phyloP scores from a whole-genome alignment of 2,797 vertebrate genomes.

The Pelodytes ibericus region DNA sequence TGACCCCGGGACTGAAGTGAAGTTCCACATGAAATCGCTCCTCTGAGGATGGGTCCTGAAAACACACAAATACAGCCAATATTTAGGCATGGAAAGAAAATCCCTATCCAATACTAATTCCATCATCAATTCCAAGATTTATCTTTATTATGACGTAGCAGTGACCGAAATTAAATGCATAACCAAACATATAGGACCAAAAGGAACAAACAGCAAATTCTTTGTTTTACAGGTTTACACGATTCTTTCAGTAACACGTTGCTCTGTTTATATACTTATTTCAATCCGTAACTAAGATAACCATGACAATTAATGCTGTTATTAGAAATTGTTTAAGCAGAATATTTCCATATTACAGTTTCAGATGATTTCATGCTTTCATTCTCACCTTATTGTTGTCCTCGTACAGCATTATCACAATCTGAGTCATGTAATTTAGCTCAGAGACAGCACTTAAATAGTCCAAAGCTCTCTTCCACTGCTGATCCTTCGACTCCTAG shows the following conservation, averaged over 20 bases:
- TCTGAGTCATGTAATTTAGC: constrained; percentile 99
- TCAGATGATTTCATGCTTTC: background rate
- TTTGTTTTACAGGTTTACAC: too few species aligned
- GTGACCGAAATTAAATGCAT: too few species aligned
- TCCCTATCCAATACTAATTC: background rate
- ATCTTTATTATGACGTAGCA: background rate
- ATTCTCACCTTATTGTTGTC: constrained; percentile 94
- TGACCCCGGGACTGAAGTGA: constrained; percentile 96
- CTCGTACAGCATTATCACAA: constrained; percentile 98
- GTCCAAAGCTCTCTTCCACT: constrained; percentile 97
- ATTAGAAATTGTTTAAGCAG: too few species aligned
- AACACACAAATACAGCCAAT: constrained; percentile 7
- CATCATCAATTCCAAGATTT: background rate
- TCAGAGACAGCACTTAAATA: constrained; percentile 96
- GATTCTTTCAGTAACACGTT: too few species aligned
- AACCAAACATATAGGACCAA: too few species aligned
- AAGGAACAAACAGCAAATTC: too few species aligned
- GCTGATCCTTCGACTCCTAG: constrained; percentile 93
- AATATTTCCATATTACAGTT: too few species aligned
- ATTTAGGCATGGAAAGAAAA: too few species aligned
- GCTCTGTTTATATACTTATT: too few species aligned
- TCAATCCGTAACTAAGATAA: too few species aligned
- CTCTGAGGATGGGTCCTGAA: constrained; percentile 89
- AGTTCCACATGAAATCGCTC: constrained; percentile 97
- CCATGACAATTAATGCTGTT: too few species aligned